Evolutionary conservation across 1,140 invertebrate genomes (phyloP), one percentile per base, ranked within the genome.

Genomic region (Hesperophylax magnus): DNA sequence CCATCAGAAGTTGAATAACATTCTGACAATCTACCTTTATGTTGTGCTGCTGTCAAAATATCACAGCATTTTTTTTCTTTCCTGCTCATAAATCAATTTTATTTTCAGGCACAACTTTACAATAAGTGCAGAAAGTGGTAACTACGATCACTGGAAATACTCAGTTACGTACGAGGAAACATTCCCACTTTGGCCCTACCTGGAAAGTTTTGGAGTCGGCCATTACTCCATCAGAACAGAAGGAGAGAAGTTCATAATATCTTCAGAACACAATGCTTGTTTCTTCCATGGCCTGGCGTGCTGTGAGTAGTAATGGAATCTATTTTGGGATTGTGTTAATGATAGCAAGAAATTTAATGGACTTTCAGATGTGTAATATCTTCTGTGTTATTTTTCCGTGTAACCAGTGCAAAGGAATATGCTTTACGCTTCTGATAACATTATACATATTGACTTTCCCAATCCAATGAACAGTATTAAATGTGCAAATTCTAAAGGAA

Each of bases 131-230:
- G 93, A 94, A 86, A 91, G 89, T 84, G 93, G 93, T 2, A 93
- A 93, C 86, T 92, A 92, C 80, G 91, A 93, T 74, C 90, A 93
- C 82, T 95, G 94, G 94, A 91, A 92, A 82, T 95, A 95, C 86
- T 91, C 92, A 0, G 93, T 93, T 0, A 84, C 91, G 80, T 95
- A 95, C 84, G 91, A 88, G 2, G 94, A 95, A 85, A 87, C 91
- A 82, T 87, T 95, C 3, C 92, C 92, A 56, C 89, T 93, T 69
- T 88, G 94, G 86, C 93, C 94, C 0, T 90, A 91, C 81, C 89
- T 94, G 80, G 84, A 88, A 81, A 93, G 93, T 84, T 85, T 84
- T 17, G 92, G 90, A 3, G 85, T 88, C 53, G 94, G 91, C 0
- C 88, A 93, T 84, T 94, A 91, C 85, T 88, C 91, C 58, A 87